Base-by-base conservation (phyloP, 2,113 vertebrate genomes). In the Zosterops borbonicus region DNA sequence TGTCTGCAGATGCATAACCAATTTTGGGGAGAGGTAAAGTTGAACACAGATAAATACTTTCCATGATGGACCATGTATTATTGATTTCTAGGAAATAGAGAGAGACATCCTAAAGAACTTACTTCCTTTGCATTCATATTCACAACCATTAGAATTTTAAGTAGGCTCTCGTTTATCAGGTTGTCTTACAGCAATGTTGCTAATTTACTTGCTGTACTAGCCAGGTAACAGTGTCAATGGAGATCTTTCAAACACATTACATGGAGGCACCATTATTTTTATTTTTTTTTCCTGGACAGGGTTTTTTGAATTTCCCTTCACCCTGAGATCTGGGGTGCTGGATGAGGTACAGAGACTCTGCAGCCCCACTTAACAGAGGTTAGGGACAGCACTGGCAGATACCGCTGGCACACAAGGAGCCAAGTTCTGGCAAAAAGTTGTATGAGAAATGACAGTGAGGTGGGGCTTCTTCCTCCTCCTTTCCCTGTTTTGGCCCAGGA, bases 251-350 rank as follows among this genome's bases (percentile, higher is more conserved):
- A 70, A 58, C 19, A 25, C 5, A 3, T 23, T 11, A 39, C 1
- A 7, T 1, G 3, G 17, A 58, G 17, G 17, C 20, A 59, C 4
- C 1, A 0, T 2, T 60, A 27, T 60, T 58, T 53, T 76, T 74
- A 11, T 39, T 76, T 16, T 73, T 42, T 76, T 74, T 47, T 53
- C n/a, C 27, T 46, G 35, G 14, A 21, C 2, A 4, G 1, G 3
- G 4, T 58, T 87, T 58, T 55, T 25, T 60, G 12, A n/a, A 41
- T 47, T 74, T 68, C 55, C 9, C 44, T 76, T 41, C 18, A 27
- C 52, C 14, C 14, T 41, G n/a, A 53, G 20, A 42, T 18, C 0
- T 11, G 6, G 12, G 31, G 15, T 56, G 28, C 31, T n/a, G 25
- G 22, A 27, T 5, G 24, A 64, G 5, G 27, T 13, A 20, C 59